Conservation (phyloP, 2,888 invertebrate genomes). For the Helleia helle region DNA sequence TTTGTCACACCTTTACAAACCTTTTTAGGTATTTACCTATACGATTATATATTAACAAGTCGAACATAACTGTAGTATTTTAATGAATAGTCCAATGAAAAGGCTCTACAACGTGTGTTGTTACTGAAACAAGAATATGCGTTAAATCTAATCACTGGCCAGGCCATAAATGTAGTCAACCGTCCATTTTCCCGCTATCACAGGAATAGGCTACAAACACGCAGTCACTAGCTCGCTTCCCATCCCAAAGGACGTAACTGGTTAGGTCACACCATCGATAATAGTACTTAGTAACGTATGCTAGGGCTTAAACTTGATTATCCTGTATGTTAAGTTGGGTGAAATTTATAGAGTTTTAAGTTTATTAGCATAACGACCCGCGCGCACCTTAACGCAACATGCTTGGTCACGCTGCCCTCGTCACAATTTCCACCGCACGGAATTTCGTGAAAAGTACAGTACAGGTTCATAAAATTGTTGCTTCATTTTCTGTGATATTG, state of each 20-base stretch:
- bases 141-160: constrained; percentile 55
- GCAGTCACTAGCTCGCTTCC: constrained; percentile 36
- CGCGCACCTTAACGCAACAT: constrained; percentile 70
- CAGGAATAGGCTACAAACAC: constrained; percentile 56
- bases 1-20: too few relatives aligned
- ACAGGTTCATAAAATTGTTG: too few relatives aligned
- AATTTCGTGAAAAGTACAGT: constrained; percentile 54
- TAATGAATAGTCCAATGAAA: not conserved
- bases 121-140: constrained; percentile 53
- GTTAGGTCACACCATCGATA: too few relatives aligned
- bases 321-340: constrained; percentile 8
- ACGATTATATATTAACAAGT: too few relatives aligned
- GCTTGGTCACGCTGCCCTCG: constrained; percentile 70
- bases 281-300: too few relatives aligned
- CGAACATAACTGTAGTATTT: too few relatives aligned
- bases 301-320: too few relatives aligned
- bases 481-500: too few relatives aligned
- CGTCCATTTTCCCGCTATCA: constrained; percentile 70
- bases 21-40: too few relatives aligned
- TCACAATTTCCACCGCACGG: constrained; percentile 62
- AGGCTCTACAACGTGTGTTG: constrained; percentile 37
- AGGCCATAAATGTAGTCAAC: constrained; percentile 70
- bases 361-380: constrained; percentile 68
- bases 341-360: constrained; percentile 24
- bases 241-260: constrained; percentile 24